A percentile compares a stretch with the other conserved stretches of the same genome.
Evolutionary conservation across 2,113 vertebrate species (phyloP).

Genomic region (Lycocorax pyrrhopterus): DNA sequence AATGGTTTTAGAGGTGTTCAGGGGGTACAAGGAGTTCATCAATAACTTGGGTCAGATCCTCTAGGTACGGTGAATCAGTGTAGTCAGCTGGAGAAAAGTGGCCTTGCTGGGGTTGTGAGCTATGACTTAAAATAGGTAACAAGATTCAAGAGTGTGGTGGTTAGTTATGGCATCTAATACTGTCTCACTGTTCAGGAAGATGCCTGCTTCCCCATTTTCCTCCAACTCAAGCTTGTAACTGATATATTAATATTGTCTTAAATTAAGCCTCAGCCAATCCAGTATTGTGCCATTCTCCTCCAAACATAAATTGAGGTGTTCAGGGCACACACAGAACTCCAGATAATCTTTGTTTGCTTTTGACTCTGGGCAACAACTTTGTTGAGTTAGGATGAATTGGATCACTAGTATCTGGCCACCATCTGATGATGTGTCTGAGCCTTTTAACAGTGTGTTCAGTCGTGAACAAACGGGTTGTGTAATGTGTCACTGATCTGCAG

Average conservation of each 20-base stretch:
- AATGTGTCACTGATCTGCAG: not conserved
- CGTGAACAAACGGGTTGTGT: not conserved
- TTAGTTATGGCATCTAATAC: not conserved
- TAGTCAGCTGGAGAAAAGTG: not conserved
- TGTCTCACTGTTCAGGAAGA: not conserved
- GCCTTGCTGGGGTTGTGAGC: not conserved
- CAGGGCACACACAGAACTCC: not conserved
- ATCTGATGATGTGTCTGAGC: not conserved
- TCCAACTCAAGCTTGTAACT: not conserved
- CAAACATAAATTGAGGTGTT: not conserved
- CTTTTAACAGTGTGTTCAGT: not conserved
- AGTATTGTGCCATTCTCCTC: not conserved
- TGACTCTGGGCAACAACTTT: not conserved
- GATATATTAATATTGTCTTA: not conserved
- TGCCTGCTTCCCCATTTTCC: not conserved
- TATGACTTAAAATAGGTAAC: not conserved
- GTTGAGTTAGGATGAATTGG: not conserved
- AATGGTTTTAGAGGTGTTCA: not conserved
- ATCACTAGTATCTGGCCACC: not conserved
- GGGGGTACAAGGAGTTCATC: rapidly evolving
- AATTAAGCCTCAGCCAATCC: not conserved
- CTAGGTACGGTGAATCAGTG: not conserved
- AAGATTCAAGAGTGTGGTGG: not conserved
- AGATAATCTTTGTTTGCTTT: not conserved
- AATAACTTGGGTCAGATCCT: not conserved